Percentiles rank a stretch among this genome's conserved stretches.
Conservation (phyloP, 1,140 invertebrate genomes). For the Ips typographus region DNA sequence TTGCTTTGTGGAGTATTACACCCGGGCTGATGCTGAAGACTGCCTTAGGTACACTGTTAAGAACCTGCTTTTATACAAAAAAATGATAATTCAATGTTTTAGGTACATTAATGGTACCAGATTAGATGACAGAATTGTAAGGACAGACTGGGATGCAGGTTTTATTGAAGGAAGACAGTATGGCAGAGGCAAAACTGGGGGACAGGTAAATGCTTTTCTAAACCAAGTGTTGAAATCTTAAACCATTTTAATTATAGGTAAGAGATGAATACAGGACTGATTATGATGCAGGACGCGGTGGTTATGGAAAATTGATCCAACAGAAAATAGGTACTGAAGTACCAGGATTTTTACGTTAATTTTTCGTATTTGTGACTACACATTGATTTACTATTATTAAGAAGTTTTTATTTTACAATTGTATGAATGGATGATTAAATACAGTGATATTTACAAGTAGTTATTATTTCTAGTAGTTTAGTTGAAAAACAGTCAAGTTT, state of each 20-base stretch:
- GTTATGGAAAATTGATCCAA: constrained; percentile 93
- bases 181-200: constrained; percentile 96
- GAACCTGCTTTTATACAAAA: not conserved
- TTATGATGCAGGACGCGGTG: constrained; percentile 93
- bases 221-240: constrained; percentile 37
- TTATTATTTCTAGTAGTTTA: not conserved
- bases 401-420: not conserved
- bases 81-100: not conserved
- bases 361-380: not conserved
- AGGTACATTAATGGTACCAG: constrained; percentile 95
- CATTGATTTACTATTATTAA: not conserved
- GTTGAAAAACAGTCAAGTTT: too few species aligned
- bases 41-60: constrained; percentile 74
- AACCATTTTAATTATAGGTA: constrained; percentile 63
- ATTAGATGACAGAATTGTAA: constrained; percentile 94
- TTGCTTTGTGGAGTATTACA: constrained; percentile 98
- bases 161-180: constrained; percentile 98
- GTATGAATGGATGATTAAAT: not conserved
- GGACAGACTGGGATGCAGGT: constrained; percentile 99
- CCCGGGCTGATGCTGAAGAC: constrained; percentile 84
- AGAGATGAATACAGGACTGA: constrained; percentile 98
- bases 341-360: constrained; percentile 39
- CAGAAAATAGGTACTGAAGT: constrained; percentile 66
- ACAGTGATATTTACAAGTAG: not conserved
- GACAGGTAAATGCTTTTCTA: constrained; percentile 72